Conservation (phyloP, 2,797 vertebrate species). For the Alectoris magna region DNA sequence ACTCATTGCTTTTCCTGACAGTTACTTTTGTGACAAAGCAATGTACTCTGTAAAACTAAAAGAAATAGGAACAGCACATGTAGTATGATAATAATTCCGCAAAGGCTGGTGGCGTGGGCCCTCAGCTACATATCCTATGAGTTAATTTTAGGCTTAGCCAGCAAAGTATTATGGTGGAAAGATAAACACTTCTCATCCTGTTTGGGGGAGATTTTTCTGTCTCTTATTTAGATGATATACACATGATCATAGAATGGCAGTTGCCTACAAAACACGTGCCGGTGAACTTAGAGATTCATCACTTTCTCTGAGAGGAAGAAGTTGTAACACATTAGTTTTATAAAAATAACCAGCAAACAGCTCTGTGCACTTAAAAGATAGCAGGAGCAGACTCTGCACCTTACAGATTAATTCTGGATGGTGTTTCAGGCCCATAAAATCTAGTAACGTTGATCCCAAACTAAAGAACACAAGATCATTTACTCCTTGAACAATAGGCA, state of each 20-base stretch:
- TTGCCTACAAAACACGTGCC: not conserved
- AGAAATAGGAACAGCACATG: not conserved
- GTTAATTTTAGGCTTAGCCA: slow-evolving; percentile 4
- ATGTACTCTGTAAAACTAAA: not conserved
- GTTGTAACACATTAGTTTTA: not conserved
- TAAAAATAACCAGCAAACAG: slow-evolving; percentile 20
- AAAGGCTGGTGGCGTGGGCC: not conserved
- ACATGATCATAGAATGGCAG: slow-evolving; percentile 6
- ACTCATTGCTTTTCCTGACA: slow-evolving; percentile 33
- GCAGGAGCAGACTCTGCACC: not conserved
- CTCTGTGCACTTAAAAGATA: not conserved
- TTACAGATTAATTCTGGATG: slow-evolving; percentile 5
- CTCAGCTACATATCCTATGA: slow-evolving; percentile 7
- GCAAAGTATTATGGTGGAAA: not conserved
- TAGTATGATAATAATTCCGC: not conserved
- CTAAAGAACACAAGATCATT: not conserved
- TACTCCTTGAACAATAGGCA: not conserved
- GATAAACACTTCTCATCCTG: not conserved
- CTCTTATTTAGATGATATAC: not conserved
- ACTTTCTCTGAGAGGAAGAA: not conserved
- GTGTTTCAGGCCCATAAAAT: not conserved
- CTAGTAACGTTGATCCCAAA: not conserved
- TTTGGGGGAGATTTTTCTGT: slow-evolving; percentile 4
- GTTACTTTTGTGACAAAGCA: not conserved
- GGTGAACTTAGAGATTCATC: not conserved